phyloP scores from a whole-genome alignment of 2,113 vertebrate genomes.

The Tiliqua scincoides region DNA sequence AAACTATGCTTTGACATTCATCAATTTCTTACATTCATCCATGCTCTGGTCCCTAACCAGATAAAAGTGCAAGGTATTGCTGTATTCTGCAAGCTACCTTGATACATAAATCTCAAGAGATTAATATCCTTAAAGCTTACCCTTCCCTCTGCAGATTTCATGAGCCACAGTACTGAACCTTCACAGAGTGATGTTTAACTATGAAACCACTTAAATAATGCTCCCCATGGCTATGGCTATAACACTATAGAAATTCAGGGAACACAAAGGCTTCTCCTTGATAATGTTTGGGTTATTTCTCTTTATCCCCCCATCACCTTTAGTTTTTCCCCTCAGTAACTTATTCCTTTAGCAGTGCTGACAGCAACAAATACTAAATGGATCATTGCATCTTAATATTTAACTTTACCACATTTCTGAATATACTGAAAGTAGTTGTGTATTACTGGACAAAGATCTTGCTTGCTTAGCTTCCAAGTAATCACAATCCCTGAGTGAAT shows the following conservation, averaged over 20 bases:
- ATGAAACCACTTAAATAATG: neutral
- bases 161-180: neutral
- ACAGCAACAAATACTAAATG: neutral
- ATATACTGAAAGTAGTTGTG: neutral
- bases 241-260: neutral
- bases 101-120: neutral
- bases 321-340: neutral
- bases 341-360: too few relatives aligned
- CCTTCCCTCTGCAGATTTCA: neutral
- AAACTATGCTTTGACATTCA: too few relatives aligned
- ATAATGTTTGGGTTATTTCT: neutral
- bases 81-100: neutral
- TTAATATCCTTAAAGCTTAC: too few relatives aligned
- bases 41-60: too few relatives aligned
- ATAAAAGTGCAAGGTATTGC: too few relatives aligned
- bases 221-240: neutral
- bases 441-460: neutral
- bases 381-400: neutral
- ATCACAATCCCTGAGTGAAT: neutral
- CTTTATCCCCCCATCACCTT: neutral
- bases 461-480: neutral
- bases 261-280: neutral
- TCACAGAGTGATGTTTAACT: neutral
- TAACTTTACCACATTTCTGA: neutral
- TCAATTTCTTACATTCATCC: too few relatives aligned